Conservation (phyloP, 2,888 invertebrate genomes). For the Bruchidius siliquastri region DNA sequence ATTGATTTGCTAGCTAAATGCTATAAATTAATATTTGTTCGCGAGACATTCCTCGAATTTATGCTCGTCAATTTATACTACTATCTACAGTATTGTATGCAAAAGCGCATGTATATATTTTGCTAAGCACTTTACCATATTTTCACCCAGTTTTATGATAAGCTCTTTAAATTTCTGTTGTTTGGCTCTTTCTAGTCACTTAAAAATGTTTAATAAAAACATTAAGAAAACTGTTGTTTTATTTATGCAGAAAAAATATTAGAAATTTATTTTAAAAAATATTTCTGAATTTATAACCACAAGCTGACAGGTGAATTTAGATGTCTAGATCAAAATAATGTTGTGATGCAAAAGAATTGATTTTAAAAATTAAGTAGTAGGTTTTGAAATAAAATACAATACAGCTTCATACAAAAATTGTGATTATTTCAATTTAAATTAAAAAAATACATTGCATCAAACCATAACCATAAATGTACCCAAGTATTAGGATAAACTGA, state of each 20-base stretch:
- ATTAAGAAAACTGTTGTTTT: background rate
- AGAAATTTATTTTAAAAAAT: too few species aligned
- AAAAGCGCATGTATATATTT: slow-evolving; percentile 12
- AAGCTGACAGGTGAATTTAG: too few species aligned
- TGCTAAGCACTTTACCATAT: slow-evolving; percentile 8
- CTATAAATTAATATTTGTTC: slow-evolving; percentile 2
- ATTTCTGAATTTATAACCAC: too few species aligned
- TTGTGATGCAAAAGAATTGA: too few species aligned
- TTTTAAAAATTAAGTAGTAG: too few species aligned
- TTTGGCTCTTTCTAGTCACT: background rate
- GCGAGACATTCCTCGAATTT: slow-evolving; percentile 12
- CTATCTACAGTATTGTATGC: slow-evolving; percentile 1
- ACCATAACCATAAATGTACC: background rate
- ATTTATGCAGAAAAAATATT: too few species aligned
- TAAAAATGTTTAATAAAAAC: background rate
- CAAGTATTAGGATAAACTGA: background rate
- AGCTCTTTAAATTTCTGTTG: background rate
- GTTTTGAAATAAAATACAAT: too few species aligned
- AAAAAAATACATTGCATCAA: background rate
- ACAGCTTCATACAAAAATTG: too few species aligned
- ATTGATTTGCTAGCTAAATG: background rate
- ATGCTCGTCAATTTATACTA: slow-evolving; percentile 11
- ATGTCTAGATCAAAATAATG: too few species aligned
- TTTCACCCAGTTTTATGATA: background rate
- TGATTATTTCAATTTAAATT: background rate